Evolutionary conservation across 2,113 vertebrate genomes (phyloP).

Genomic region (Salvator merianae): DNA sequence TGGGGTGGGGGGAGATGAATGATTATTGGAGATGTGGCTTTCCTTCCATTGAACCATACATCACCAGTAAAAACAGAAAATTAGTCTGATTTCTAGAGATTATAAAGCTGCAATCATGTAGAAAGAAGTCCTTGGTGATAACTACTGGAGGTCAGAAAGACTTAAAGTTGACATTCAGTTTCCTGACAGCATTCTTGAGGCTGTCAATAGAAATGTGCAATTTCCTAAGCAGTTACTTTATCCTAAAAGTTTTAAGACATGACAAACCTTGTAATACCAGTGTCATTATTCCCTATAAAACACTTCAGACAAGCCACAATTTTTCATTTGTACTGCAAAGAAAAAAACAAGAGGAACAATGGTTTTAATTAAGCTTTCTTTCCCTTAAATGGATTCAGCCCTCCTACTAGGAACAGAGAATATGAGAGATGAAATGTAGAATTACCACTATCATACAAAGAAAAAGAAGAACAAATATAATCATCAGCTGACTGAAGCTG

Average conservation of each 20-base stretch:
- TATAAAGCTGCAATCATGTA: background rate
- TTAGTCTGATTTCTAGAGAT: background rate
- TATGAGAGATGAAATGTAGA: slow-evolving; percentile 14
- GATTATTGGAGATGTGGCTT: no score
- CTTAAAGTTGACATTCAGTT: background rate
- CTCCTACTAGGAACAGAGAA: slow-evolving; percentile 38
- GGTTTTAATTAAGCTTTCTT: slow-evolving; percentile 36
- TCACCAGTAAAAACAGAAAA: background rate
- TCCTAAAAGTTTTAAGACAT: background rate
- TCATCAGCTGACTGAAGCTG: slow-evolving; percentile 1
- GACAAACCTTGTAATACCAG: background rate
- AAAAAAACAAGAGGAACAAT: slow-evolving; percentile 9
- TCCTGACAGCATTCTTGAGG: background rate
- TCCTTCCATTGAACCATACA: no score
- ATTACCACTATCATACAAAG: slow-evolving; percentile 9
- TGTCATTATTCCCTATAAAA: background rate
- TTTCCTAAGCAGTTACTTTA: background rate
- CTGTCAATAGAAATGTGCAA: background rate
- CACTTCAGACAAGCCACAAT: slow-evolving; percentile 4
- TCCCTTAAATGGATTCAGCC: slow-evolving; percentile 20
- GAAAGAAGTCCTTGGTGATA: background rate
- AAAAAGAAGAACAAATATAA: slow-evolving; percentile 14
- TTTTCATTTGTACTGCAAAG: background rate
- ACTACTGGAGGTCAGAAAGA: background rate
- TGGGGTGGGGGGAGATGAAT: no score